These are phyloP conservation scores for Macrostomum lignano DNA, from an alignment of 1,140 invertebrate genomes.

Conservation along the genomic window DNA sequence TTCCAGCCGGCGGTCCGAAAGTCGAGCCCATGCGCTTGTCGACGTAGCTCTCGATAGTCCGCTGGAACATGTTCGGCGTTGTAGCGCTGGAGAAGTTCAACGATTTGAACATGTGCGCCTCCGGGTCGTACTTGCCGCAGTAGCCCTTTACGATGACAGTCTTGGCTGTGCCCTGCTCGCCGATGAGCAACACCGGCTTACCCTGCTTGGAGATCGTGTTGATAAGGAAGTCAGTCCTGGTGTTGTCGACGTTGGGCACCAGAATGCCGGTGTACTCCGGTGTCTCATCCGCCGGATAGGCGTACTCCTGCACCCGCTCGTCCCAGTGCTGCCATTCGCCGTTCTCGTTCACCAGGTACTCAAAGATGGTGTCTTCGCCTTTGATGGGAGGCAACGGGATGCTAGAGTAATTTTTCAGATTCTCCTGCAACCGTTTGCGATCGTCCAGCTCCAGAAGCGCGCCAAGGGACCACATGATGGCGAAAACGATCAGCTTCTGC, in stretches of 20 bases:
- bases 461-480: conserved; percentile 62
- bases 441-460: conserved; percentile 55
- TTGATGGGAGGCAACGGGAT: conserved; percentile 15
- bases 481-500: conserved; percentile 33
- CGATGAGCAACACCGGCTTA: conserved; percentile 52
- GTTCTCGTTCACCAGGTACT: conserved; percentile 52
- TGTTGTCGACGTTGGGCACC: conserved; percentile 71
- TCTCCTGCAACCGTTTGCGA: conserved; percentile 31
- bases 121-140: conserved; percentile 63
- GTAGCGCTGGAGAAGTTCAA: conserved; percentile 90
- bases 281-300: conserved; percentile 50
- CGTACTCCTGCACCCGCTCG: conserved; percentile 35
- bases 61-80: conserved; percentile 65
- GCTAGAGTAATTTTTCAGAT: conserved; percentile 11
- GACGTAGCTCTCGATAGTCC: conserved; percentile 78
- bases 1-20: conserved; percentile 66
- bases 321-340: conserved; percentile 72
- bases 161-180: conserved; percentile 66
- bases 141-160: conserved; percentile 84
- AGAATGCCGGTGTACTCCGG: conserved; percentile 65
- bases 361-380: conserved; percentile 38
- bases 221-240: conserved; percentile 64
- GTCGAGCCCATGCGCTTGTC: conserved; percentile 79
- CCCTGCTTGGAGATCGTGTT: conserved; percentile 56
- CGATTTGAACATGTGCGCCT: conserved; percentile 50